Evolutionary conservation across 2,888 invertebrate genomes (phyloP), one percentile per base, ranked within the genome.

Genomic region (Erebia aethiops): DNA sequence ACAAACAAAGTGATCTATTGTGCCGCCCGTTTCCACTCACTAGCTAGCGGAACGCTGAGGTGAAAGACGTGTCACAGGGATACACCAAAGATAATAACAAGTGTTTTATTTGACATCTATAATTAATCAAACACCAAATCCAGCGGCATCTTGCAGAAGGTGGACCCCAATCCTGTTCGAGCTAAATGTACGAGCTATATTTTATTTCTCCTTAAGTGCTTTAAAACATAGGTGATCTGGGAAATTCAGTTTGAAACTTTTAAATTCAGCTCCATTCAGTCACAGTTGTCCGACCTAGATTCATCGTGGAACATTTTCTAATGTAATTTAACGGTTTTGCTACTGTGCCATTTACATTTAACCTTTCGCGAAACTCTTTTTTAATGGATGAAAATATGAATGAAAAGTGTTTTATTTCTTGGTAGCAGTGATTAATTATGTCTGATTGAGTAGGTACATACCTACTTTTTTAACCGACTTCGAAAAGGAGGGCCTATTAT

Each of bases 151-250:
- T n/a, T n/a, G n/a, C n/a, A n/a, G n/a, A n/a, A n/a, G n/a, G n/a
- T n/a, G n/a, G n/a, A n/a, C n/a, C n/a, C n/a, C n/a, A n/a, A 64
- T 35, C 51, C 13, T 63, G 57, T 49, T 62, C 26, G n/a, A 70
- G 67, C 26, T 8, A 62, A 57, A 61, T 71, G 67, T 67, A 67
- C 49, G 57, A n/a, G 14, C 66, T 56, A 66, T 26, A 52, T 67
- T 67, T 71, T 63, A 67, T 71, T 67, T 64, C 18, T 67, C 67
- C 49, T 51, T 58, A 57, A 64, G 51, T 58, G 58, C 69, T 60
- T 65, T 65, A 43, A 49, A 63, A 57, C 67, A 46, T 63, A 49
- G 51, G 69, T 52, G 51, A 58, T 65, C 14, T 64, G 35, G 49
- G 64, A 64, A 58, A 51, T 60, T 41, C 56, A 66, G 54, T 18